A percentile compares a stretch with the other conserved stretches of the same genome.
Conservation (phyloP, 1,140 invertebrate species). For the Nephila pilipes region DNA sequence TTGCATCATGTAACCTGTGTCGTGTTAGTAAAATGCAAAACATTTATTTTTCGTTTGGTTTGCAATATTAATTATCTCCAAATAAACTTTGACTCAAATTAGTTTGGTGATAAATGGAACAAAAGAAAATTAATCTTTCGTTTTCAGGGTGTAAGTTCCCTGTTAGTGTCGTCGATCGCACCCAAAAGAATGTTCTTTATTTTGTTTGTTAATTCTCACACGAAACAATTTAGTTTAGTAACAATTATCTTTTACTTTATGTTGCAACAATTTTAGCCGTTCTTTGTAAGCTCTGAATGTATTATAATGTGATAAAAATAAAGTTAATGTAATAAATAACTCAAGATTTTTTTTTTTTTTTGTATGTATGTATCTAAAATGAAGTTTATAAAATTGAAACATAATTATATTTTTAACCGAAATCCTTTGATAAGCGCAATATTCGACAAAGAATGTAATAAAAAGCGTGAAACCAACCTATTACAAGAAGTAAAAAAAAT, state of each 20-base stretch:
- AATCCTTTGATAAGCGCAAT: too few relatives aligned
- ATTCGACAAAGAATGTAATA: too few relatives aligned
- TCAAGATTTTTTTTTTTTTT: too few relatives aligned
- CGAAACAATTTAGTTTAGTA: not conserved
- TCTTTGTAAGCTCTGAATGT: too few relatives aligned
- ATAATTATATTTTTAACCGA: too few relatives aligned
- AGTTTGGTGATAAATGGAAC: not conserved
- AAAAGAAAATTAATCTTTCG: not conserved
- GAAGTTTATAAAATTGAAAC: too few relatives aligned
- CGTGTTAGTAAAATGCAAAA: not conserved
- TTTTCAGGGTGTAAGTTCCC: too few relatives aligned
- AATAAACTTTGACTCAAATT: slow-evolving; percentile 22
- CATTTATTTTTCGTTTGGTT: not conserved
- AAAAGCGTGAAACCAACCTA: too few relatives aligned
- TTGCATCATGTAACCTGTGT: not conserved
- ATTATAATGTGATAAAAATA: too few relatives aligned
- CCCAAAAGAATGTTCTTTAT: not conserved
- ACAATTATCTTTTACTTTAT: not conserved
- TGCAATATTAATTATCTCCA: not conserved
- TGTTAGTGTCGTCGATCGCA: not conserved
- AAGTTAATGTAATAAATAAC: too few relatives aligned
- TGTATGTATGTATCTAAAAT: too few relatives aligned
- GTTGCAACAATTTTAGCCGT: not conserved
- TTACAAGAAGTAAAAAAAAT: too few relatives aligned
- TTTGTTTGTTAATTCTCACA: not conserved